Evolutionary conservation across 2,797 vertebrate species (phyloP).

Genomic region (Acanthurus leucopareius): DNA sequence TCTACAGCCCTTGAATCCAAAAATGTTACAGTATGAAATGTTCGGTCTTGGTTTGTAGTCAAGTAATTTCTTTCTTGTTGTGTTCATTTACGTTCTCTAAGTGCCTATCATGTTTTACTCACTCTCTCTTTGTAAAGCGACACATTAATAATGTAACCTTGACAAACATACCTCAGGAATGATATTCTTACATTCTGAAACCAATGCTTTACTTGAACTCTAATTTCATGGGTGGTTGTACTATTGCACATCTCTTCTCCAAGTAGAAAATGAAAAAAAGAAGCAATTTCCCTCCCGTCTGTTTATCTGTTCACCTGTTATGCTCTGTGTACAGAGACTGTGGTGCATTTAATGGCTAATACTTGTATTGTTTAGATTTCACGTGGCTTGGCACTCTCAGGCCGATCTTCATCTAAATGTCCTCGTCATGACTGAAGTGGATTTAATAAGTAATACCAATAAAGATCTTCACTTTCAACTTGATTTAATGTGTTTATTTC

Average conservation of each 20-base stretch:
- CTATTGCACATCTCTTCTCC: slow-evolving; percentile 32
- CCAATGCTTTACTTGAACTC: neutral
- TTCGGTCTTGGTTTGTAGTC: too few relatives aligned
- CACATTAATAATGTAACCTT: slow-evolving; percentile 9
- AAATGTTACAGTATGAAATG: too few relatives aligned
- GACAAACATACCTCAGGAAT: neutral
- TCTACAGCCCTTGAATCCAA: too few relatives aligned
- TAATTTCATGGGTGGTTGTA: slow-evolving; percentile 57
- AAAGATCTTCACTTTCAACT: slow-evolving; percentile 16
- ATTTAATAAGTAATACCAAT: slow-evolving; percentile 15
- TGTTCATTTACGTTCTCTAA: neutral
- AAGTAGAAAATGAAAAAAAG: slow-evolving; percentile 32
- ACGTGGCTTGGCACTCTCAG: slow-evolving; percentile 17
- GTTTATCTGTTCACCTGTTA: slow-evolving; percentile 36
- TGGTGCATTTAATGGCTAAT: slow-evolving; percentile 43
- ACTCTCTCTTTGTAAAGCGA: neutral
- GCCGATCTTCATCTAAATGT: slow-evolving; percentile 31
- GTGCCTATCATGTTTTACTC: neutral
- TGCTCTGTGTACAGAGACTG: slow-evolving; percentile 23
- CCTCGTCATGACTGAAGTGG: slow-evolving; percentile 16
- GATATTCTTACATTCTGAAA: slow-evolving; percentile 27
- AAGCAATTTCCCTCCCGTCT: slow-evolving; percentile 35
- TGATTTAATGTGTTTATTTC: slow-evolving; percentile 27
- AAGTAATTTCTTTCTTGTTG: neutral
- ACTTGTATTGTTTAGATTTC: slow-evolving; percentile 41